Conservation (phyloP, 2,113 vertebrate genomes). For the Epinephelus moara region DNA sequence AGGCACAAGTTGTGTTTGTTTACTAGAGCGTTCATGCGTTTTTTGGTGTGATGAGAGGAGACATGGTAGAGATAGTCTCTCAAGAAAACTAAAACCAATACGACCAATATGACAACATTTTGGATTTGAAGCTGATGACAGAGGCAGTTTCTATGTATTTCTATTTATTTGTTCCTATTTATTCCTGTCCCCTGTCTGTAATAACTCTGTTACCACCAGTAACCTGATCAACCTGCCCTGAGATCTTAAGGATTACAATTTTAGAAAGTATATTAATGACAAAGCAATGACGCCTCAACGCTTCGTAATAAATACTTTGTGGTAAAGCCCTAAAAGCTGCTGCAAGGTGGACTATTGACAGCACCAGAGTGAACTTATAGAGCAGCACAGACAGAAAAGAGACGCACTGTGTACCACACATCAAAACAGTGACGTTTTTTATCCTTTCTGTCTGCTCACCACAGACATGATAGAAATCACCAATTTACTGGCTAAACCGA, state of each 20-base stretch:
- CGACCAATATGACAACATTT: no score
- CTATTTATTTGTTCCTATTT: no score
- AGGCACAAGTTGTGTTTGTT: no score
- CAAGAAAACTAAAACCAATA: no score
- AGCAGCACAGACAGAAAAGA: no score
- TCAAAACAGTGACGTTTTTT: background rate
- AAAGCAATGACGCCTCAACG: background rate
- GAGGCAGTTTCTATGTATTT: no score
- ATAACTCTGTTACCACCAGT: background rate
- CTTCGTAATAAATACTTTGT: background rate
- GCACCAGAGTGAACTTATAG: no score
- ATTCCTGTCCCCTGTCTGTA: background rate
- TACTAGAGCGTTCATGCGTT: no score
- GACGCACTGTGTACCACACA: background rate
- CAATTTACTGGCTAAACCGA: background rate
- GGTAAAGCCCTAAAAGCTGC: background rate
- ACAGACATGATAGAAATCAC: background rate
- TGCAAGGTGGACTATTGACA: no score
- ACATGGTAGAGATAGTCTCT: no score
- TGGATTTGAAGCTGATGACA: no score
- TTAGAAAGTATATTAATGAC: background rate
- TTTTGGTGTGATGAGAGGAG: no score
- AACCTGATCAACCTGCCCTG: background rate
- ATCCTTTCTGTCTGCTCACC: background rate
- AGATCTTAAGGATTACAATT: background rate